These are phyloP conservation scores for Leuciscus idus DNA, from an alignment of 2,113 vertebrate species.

Conservation along the genomic window DNA sequence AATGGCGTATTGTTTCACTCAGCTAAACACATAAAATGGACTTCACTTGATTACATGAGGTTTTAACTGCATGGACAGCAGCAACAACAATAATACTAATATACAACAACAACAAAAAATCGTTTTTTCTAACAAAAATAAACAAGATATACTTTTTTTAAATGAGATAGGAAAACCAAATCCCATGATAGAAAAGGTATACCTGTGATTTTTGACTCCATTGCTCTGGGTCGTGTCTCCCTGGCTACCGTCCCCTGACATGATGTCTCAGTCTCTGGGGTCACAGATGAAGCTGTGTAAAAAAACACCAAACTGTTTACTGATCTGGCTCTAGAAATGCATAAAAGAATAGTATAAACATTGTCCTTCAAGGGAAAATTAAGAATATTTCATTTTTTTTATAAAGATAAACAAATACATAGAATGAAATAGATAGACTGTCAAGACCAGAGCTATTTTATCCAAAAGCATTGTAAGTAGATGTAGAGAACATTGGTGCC, in stretches of 20 bases:
- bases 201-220: slow-evolving; percentile 94
- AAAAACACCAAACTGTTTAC: slow-evolving; percentile 50
- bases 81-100: not conserved
- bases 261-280: slow-evolving; percentile 65
- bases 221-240: slow-evolving; percentile 83
- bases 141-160: not conserved
- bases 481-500: not conserved
- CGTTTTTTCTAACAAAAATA: no score
- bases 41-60: not conserved
- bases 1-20: not conserved
- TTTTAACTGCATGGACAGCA: not conserved
- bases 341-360: not conserved
- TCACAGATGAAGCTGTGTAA: slow-evolving; percentile 3
- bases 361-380: not conserved
- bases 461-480: not conserved
- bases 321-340: not conserved
- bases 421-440: not conserved
- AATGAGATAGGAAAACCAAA: not conserved
- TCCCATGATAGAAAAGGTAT: slow-evolving; percentile 49
- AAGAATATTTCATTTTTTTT: not conserved
- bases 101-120: not conserved
- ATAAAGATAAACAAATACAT: not conserved
- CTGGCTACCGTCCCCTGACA: slow-evolving; percentile 87
- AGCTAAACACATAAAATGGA: not conserved
- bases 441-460: not conserved